Conservation (phyloP, 2,113 vertebrate species). For the Aptenodytes patagonicus region DNA sequence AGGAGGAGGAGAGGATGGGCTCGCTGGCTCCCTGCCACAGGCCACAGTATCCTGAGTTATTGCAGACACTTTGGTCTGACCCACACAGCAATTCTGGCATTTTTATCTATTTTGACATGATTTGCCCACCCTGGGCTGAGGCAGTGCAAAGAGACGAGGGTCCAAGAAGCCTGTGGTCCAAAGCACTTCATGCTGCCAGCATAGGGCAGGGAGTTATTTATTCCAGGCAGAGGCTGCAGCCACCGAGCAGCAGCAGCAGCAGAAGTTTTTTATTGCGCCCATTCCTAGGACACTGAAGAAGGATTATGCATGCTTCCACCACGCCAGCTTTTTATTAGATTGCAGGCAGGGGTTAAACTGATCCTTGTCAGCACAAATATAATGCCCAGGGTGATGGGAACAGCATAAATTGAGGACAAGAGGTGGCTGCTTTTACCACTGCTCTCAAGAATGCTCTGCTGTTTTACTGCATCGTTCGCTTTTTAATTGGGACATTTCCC, state of each 20-base stretch:
- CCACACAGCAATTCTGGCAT: not conserved
- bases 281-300: conserved; percentile 27
- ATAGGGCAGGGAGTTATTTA: not conserved
- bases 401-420: conserved; percentile 45
- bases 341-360: conserved; percentile 61
- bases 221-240: not conserved
- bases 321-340: conserved; percentile 33
- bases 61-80: not conserved
- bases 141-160: not conserved
- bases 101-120: not conserved
- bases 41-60: not conserved
- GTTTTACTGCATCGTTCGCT: not conserved
- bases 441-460: conserved; percentile 27
- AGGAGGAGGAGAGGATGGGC: not conserved
- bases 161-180: fast-evolving
- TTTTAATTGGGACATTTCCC: conserved; percentile 47
- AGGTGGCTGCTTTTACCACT: not conserved
- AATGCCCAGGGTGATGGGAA: conserved; percentile 17
- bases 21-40: not conserved
- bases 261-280: conserved; percentile 10
- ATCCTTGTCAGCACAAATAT: conserved; percentile 59
- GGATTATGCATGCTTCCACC: conserved; percentile 5
- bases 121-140: not conserved
- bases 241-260: not conserved
- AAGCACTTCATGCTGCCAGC: not conserved